phyloP scores from a whole-genome alignment of 2,888 invertebrate genomes.

The Ptychoptera contaminata region DNA sequence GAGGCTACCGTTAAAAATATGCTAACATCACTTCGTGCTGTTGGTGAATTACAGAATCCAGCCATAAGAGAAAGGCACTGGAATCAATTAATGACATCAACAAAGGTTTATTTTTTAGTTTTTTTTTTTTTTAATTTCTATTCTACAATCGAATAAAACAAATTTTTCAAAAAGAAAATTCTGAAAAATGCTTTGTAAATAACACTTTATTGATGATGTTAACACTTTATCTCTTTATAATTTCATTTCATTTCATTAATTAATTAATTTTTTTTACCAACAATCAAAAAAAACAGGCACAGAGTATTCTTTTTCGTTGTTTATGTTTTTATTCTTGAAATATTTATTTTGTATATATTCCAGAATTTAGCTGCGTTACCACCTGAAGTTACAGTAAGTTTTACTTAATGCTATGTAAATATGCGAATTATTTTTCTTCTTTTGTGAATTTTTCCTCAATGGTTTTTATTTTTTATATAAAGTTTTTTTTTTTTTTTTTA shows the following conservation, averaged over 20 bases:
- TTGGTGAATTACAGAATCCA: constrained; percentile 89
- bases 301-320: not conserved
- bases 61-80: constrained; percentile 93
- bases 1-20: constrained; percentile 93
- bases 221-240: not conserved
- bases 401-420: constrained; percentile 8
- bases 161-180: not conserved
- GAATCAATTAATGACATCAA: constrained; percentile 91
- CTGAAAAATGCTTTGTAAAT: not conserved
- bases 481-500: not conserved
- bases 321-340: not conserved
- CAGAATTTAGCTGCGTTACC: constrained; percentile 71
- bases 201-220: not conserved
- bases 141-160: not conserved
- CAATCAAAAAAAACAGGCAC: not conserved
- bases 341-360: constrained; percentile 35
- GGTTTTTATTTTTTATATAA: not conserved
- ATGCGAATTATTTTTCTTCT: not conserved
- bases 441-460: not conserved
- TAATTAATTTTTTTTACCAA: no score
- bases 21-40: constrained; percentile 85
- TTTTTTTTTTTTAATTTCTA: constrained; percentile 10
- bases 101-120: constrained; percentile 53
- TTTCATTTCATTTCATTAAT: no score
- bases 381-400: constrained; percentile 63